Evolutionary conservation across 64 coral and sea anemone species (phyloP), one percentile per base, ranked within the genome.

Genomic region (Montipora sp.): DNA sequence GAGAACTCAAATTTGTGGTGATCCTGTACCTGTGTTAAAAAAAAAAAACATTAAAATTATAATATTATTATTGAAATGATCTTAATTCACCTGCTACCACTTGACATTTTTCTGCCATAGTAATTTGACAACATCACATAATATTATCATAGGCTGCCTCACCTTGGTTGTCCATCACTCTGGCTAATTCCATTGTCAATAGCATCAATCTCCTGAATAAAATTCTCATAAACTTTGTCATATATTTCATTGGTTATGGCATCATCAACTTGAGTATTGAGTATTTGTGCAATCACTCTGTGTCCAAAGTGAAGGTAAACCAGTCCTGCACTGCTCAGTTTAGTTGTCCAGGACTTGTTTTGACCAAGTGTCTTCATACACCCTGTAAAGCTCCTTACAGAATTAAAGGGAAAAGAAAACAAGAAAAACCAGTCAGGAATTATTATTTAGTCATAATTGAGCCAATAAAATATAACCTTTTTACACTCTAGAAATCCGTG

Each of bases 151-250:
- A 57, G 11, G 47, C 72, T 48, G 3, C 53, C 12, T 2, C 92
- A 96, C 98, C 94, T 85, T 87, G 94, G 98, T 87, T 94, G 48
- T 51, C 73, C 92, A 55, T 96, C 92, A 51, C 83, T 85, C 61
- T 92, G 94, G 77, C 76, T 91, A 12, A 99, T 78, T 0, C 98
- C 98, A 94, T 99, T 99, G 75, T 99, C 98, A 94, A 99, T 99
- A 47, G 98, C 98, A 92, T 99, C 98, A 73, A 99, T 90, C 87
- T 99, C 98, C 92, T 99, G 94, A 67, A 99, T 89, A 44, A 99
- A 92, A 46, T 94, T 92, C 48, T 91, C 92, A 18, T 99, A 99
- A 51, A 99, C 57, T 91, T 99, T 99, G 87, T 96, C 92, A 78
- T 94, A 99, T 73, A 99, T 92, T 58, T 92, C 80, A 79, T 92